A percentile compares a stretch with the other conserved stretches of the same genome.
Evolutionary conservation across 2,797 vertebrate species (phyloP).

Genomic region (Cyclura pinguis): DNA sequence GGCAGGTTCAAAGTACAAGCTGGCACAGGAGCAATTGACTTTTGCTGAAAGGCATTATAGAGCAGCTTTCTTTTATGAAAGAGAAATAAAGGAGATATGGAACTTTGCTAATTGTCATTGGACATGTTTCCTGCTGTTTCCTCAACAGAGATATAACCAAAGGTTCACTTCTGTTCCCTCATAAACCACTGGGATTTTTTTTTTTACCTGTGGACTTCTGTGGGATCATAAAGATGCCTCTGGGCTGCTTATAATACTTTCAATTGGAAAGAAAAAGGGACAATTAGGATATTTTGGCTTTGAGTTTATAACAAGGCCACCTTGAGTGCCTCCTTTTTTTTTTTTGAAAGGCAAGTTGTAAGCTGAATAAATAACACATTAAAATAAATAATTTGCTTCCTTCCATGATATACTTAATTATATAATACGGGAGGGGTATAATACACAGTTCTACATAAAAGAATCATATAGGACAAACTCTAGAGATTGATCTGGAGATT

Average conservation of each 20-base stretch:
- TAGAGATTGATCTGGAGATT: neutral
- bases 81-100: conserved; percentile 32
- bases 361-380: neutral
- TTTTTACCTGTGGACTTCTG: neutral
- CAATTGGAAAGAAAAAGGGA: neutral
- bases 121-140: conserved; percentile 58
- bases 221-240: conserved; percentile 25
- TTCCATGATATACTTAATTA: neutral
- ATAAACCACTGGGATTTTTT: conserved; percentile 52
- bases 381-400: neutral
- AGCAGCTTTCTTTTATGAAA: conserved; percentile 56
- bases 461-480: neutral
- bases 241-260: conserved; percentile 48
- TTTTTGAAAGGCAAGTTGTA: neutral
- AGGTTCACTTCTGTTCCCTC: conserved; percentile 57
- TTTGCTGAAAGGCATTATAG: conserved; percentile 45
- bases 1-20: conserved; percentile 74
- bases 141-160: conserved; percentile 49
- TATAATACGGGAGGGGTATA: neutral
- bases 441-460: neutral
- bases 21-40: conserved; percentile 53
- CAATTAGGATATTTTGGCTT: neutral
- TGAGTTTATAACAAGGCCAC: conserved; percentile 1
- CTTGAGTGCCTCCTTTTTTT: neutral
- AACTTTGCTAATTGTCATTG: conserved; percentile 61